phyloP scores from a whole-genome alignment of 2,888 invertebrate genomes.

The Corythucha ciliata region DNA sequence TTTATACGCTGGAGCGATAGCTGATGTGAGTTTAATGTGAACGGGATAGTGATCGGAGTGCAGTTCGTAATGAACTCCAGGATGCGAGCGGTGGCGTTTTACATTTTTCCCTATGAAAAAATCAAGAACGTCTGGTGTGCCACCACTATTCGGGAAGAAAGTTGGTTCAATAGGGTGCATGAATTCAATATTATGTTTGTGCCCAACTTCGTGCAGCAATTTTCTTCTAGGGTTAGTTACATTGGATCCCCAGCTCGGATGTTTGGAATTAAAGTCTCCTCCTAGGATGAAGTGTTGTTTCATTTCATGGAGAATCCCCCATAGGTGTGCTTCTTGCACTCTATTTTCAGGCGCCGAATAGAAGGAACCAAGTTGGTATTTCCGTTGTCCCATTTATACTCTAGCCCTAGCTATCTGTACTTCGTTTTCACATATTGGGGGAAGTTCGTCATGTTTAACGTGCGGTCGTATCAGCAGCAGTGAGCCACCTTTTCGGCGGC shows the following conservation, averaged over 20 bases:
- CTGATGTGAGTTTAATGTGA: neutral
- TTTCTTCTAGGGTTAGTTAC: no score
- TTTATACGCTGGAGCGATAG: neutral
- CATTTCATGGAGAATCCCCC: conserved; percentile 2
- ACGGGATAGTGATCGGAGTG: conserved; percentile 5
- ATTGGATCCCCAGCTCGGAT: no score
- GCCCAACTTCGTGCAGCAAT: conserved; percentile 3
- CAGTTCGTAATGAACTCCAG: conserved; percentile 1
- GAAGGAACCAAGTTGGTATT: conserved; percentile 2
- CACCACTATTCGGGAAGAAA: neutral
- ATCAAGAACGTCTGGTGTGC: no score
- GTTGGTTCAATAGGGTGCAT: conserved; percentile 2
- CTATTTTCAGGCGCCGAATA: conserved; percentile 4
- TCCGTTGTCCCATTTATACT: no score
- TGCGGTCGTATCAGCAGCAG: no score
- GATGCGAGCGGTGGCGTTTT: neutral
- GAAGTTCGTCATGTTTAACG: no score
- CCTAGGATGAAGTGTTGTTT: conserved; percentile 1
- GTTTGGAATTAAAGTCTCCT: no score
- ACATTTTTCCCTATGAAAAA: no score
- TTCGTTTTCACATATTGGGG: no score
- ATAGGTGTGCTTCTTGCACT: conserved; percentile 1
- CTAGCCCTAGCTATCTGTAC: no score
- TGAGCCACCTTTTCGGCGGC: no score
- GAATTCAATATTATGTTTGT: neutral